Conservation (phyloP, 2,797 vertebrate species). For the Sandelia bainsii region DNA sequence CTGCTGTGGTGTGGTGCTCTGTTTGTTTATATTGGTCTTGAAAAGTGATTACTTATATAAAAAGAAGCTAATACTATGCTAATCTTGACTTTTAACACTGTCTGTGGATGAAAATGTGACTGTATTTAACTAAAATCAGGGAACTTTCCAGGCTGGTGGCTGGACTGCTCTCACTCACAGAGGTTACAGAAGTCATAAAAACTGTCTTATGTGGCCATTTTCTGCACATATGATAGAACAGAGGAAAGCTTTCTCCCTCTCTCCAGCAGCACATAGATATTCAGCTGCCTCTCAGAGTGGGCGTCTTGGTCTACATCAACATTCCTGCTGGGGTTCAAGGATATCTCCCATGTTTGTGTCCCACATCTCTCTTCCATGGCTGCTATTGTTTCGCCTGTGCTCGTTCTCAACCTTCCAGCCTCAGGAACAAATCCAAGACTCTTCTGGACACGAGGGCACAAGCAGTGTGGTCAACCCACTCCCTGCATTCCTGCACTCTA, state of each 20-base stretch:
- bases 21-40: too few species aligned
- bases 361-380: constrained; percentile 79
- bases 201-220: constrained; percentile 10
- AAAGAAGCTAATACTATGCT: too few species aligned
- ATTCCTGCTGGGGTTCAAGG: constrained; percentile 82
- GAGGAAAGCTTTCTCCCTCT: constrained; percentile 54
- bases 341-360: constrained; percentile 83
- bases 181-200: constrained; percentile 34
- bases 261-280: constrained; percentile 53
- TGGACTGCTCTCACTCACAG: neutral
- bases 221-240: constrained; percentile 45
- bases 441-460: constrained; percentile 72
- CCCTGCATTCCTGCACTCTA: constrained; percentile 76
- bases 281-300: constrained; percentile 74
- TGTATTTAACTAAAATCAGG: neutral
- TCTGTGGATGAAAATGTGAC: neutral
- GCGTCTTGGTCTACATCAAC: constrained; percentile 74
- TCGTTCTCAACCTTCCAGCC: constrained; percentile 61
- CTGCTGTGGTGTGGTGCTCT: too few species aligned
- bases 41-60: too few species aligned
- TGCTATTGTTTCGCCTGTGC: constrained; percentile 75
- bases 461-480: constrained; percentile 76
- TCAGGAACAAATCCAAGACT: constrained; percentile 79
- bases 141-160: neutral
- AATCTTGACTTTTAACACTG: neutral